A percentile compares a stretch with the other conserved stretches of the same genome.
Conservation (phyloP, 2,797 vertebrate species). For the Lutjanus argentimaculatus region DNA sequence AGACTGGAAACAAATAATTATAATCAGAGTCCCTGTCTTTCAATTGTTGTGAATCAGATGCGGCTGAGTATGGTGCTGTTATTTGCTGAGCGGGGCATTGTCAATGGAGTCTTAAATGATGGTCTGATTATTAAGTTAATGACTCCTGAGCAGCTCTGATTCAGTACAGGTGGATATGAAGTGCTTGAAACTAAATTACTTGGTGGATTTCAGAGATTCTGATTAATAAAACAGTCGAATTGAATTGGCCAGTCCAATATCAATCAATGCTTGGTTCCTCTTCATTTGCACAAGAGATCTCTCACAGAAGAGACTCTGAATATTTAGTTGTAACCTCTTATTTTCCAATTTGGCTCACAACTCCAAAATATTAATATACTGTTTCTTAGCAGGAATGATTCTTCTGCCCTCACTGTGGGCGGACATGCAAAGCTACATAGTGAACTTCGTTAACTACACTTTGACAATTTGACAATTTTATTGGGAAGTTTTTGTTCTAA, state of each 20-base stretch:
- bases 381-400: background rate
- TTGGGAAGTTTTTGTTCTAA: too few relatives aligned
- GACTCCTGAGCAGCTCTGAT: background rate
- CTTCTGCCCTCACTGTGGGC: background rate
- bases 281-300: background rate
- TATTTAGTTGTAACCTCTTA: background rate
- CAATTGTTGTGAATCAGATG: background rate
- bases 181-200: background rate
- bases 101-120: background rate
- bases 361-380: background rate
- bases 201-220: background rate
- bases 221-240: background rate
- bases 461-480: too few relatives aligned
- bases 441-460: background rate
- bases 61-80: background rate
- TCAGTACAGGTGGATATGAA: background rate
- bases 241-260: background rate
- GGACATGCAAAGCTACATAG: background rate
- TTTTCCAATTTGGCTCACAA: background rate
- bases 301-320: background rate
- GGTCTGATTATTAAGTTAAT: constrained; percentile 1
- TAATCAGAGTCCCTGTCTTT: background rate
- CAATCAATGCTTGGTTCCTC: background rate
- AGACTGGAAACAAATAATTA: constrained; percentile 8
- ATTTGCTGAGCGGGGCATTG: background rate